phyloP scores from a whole-genome alignment of 2,888 invertebrate species.

The Dolomedes plantarius region DNA sequence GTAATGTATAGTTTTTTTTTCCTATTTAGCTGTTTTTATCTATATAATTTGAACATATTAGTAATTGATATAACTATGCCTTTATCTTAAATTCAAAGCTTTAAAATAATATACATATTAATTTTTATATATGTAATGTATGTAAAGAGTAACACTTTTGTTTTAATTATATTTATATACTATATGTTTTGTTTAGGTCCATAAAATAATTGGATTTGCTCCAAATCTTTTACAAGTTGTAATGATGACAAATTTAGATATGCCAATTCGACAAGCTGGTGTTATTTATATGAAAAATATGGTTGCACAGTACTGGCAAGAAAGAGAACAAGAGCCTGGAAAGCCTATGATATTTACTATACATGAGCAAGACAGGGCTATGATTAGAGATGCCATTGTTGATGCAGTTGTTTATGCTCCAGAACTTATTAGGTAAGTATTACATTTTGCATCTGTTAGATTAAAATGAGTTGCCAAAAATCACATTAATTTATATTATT shows the following conservation, averaged over 20 bases:
- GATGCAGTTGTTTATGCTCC: constrained; percentile 96
- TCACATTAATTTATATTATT: too few species aligned
- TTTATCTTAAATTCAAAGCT: too few species aligned
- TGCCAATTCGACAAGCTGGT: constrained; percentile 95
- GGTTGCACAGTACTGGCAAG: constrained; percentile 89
- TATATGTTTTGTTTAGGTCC: constrained; percentile 83
- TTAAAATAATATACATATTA: too few species aligned
- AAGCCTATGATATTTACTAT: constrained; percentile 83
- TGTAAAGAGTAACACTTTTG: too few species aligned
- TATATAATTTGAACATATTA: too few species aligned
- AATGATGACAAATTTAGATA: constrained; percentile 86
- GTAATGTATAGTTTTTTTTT: too few species aligned
- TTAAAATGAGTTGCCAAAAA: too few species aligned
- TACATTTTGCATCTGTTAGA: too few species aligned
- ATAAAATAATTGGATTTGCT: constrained; percentile 97
- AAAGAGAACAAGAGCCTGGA: constrained; percentile 82
- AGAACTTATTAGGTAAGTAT: constrained; percentile 84
- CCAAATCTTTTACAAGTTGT: constrained; percentile 95
- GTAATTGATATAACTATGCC: too few species aligned
- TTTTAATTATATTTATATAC: too few species aligned
- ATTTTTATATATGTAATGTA: too few species aligned
- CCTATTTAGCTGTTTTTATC: too few species aligned
- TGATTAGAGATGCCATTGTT: constrained; percentile 94
- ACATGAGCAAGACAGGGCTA: constrained; percentile 96
- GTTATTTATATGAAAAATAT: constrained; percentile 98